Base-by-base conservation (phyloP, 2,888 invertebrate species). In the Iphiclides podalirius region DNA sequence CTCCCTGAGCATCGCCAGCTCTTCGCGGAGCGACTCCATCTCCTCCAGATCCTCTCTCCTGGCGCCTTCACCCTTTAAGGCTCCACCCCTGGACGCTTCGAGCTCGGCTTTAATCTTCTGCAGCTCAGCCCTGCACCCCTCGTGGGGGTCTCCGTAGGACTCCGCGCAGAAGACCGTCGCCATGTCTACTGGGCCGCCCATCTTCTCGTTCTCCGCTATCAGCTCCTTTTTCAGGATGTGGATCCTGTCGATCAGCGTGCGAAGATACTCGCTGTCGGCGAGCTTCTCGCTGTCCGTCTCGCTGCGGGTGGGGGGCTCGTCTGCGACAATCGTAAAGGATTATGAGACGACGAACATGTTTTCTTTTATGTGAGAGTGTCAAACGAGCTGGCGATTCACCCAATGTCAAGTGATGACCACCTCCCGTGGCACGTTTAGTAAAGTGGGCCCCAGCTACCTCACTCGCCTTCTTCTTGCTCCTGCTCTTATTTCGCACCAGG, bases 1-100 rank as follows among this genome's bases (percentile, higher is more conserved):
- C 54, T 94, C 93, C 60, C 92, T 92, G 48, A 95, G 72, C 42
- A 92, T 91, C 36, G 83, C 88, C 52, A 93, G 90, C 69, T 94
- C 92, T 2, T 84, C 84, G 67, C 89, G 91, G 59, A 92, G 79
- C 48, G 90, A 76, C 16, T 82, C 84, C 35, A 81, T 68, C 63
- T 86, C 83, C 41, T 63, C 74, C 54, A 72, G 71, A 2, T 59
- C 64, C 15, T 75, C 77, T 20, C 62, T 67, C 1, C 66, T 70
- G n/a, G 8, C 28, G 2, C 7, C 28, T 28, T 28, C n/a, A 8
- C 41, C 60, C 71, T 12, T 70, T 75, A 1, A 59, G 55, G 58
- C 67, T 73, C 54, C 89, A 82, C 37, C 77, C 69, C 70, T 93
- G 94, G 58, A 91, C 92, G 33, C 85, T 75, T 96, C 95, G 65